These are phyloP conservation scores for Engraulis encrasicolus DNA, from an alignment of 2,113 vertebrate species.

Conservation along the genomic window DNA sequence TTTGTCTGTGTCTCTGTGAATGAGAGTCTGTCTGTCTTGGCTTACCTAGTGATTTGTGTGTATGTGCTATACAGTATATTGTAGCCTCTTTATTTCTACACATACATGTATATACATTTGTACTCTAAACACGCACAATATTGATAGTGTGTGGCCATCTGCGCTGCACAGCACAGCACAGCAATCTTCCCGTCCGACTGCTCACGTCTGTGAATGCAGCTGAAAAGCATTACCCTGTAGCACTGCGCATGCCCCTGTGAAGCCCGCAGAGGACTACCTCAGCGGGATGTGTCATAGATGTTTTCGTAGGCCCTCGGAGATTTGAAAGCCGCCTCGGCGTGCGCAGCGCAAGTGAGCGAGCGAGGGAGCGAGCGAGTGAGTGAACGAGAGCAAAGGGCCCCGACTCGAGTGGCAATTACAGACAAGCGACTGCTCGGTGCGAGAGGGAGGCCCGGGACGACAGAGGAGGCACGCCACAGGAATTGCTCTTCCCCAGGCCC, in stretches of 20 bases:
- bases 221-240: constrained; percentile 33
- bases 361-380: no score
- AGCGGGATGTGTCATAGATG: constrained; percentile 41
- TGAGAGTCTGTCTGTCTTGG: not conserved
- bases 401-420: no score
- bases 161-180: no score
- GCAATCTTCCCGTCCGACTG: not conserved
- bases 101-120: not conserved
- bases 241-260: constrained; percentile 22
- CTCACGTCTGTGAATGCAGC: constrained; percentile 25
- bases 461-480: not conserved
- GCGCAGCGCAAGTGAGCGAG: no score
- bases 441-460: not conserved
- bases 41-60: not conserved
- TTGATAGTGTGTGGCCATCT: not conserved
- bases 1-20: not conserved
- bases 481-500: not conserved
- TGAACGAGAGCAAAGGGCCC: no score
- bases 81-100: not conserved
- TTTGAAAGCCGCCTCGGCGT: constrained; percentile 41
- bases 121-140: no score
- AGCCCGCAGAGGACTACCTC: constrained; percentile 29
- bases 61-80: not conserved
- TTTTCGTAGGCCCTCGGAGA: constrained; percentile 32
- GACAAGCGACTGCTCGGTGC: not conserved